phyloP scores from a whole-genome alignment of 1,140 invertebrate species.

The Centruroides sculpturatus region DNA sequence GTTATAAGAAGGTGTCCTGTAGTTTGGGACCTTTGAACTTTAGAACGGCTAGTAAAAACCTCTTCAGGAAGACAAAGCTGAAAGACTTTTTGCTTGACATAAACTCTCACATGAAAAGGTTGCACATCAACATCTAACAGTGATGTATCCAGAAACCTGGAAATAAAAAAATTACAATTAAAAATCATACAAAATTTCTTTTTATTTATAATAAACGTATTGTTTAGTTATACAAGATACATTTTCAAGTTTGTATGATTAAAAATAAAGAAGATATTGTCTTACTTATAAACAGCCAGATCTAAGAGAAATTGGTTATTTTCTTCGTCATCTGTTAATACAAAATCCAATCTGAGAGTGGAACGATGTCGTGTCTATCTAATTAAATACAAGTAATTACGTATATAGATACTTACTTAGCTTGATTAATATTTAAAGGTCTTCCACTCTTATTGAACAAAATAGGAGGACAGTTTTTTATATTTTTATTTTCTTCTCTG shows the following conservation, averaged over 20 bases:
- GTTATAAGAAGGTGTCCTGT: constrained; percentile 65
- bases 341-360: constrained; percentile 45
- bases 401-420: constrained; percentile 36
- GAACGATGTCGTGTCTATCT: no score
- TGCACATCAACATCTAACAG: constrained; percentile 70
- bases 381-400: no score
- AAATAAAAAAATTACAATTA: no score
- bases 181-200: no score
- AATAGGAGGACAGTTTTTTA: constrained; percentile 26
- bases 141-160: constrained; percentile 63
- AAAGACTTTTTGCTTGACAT: constrained; percentile 69
- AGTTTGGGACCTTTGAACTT: constrained; percentile 58
- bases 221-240: constrained; percentile 12
- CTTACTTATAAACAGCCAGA: constrained; percentile 52
- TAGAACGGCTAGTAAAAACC: constrained; percentile 52
- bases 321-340: constrained; percentile 47
- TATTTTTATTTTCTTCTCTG: constrained; percentile 25
- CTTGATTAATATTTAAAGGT: constrained; percentile 73
- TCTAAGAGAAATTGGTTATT: constrained; percentile 43
- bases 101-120: constrained; percentile 61
- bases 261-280: not conserved
- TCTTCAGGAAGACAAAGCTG: constrained; percentile 71
- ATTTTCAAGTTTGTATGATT: not conserved
- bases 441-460: constrained; percentile 56
- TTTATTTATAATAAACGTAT: no score